Conservation (phyloP, 2,113 vertebrate genomes). For the Pholis gunnellus region DNA sequence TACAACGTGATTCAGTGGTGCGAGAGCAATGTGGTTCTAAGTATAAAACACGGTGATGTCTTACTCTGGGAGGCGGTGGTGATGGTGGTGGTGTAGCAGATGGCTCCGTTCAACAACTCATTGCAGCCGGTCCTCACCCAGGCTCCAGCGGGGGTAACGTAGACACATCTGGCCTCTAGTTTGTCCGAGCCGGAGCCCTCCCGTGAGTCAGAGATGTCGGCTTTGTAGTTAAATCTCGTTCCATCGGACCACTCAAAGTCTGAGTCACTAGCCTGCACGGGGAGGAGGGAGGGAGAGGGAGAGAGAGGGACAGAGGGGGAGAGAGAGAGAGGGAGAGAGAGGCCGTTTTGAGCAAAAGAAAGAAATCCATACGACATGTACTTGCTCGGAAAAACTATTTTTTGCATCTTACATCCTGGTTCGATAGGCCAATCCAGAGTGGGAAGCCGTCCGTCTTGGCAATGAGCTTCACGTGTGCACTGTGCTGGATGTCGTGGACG, state of each 20-base stretch:
- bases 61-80: constrained; percentile 72
- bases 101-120: constrained; percentile 85
- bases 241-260: constrained; percentile 95
- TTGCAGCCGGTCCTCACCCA: constrained; percentile 87
- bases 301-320: neutral
- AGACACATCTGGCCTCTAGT: constrained; percentile 84
- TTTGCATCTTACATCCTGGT: constrained; percentile 87
- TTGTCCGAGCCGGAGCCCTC: constrained; percentile 40
- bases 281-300: neutral
- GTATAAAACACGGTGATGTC: neutral
- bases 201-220: constrained; percentile 66
- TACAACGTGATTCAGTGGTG: neutral
- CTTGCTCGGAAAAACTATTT: neutral
- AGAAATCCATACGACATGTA: neutral
- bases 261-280: constrained; percentile 80
- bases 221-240: constrained; percentile 83
- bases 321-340: neutral
- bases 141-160: constrained; percentile 84
- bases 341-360: neutral
- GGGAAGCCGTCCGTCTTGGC: constrained; percentile 90
- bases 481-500: constrained; percentile 83
- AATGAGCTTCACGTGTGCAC: constrained; percentile 85
- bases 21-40: neutral
- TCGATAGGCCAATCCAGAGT: constrained; percentile 94
- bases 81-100: constrained; percentile 87